phyloP scores from a whole-genome alignment of 92 coral and sea anemone genomes.

The Zoanthus gigantus region DNA sequence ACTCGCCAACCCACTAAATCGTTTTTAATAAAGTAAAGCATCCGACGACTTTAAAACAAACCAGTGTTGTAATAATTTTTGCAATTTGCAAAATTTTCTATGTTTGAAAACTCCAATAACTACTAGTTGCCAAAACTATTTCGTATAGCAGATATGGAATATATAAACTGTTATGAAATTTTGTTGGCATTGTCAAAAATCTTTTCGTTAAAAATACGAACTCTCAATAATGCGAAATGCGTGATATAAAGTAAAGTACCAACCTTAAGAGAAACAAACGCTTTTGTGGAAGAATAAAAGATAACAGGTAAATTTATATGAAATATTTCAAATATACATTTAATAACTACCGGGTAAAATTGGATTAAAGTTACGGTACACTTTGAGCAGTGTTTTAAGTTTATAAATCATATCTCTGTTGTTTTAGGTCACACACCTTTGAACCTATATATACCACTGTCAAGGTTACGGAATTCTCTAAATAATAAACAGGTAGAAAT shows the following conservation, averaged over 20 bases:
- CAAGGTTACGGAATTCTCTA: too few species aligned
- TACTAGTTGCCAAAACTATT: background rate
- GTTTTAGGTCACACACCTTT: too few species aligned
- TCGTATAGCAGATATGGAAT: background rate
- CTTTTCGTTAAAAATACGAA: background rate
- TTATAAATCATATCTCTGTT: too few species aligned
- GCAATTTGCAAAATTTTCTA: background rate
- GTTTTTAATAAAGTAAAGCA: background rate
- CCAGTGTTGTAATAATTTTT: background rate
- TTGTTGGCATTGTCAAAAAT: background rate
- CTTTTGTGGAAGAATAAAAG: too few species aligned
- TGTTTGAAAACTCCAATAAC: background rate
- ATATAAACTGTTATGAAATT: background rate
- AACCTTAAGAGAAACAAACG: too few species aligned
- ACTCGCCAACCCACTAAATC: background rate
- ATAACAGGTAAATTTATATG: too few species aligned
- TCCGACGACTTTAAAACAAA: background rate
- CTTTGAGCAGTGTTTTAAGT: too few species aligned
- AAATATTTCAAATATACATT: too few species aligned
- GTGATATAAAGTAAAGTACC: background rate
- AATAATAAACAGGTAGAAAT: too few species aligned
- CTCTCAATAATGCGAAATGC: background rate
- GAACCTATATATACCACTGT: too few species aligned
- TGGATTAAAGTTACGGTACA: too few species aligned
- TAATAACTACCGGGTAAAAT: too few species aligned